Evolutionary conservation across 2,888 invertebrate species (phyloP).

Genomic region (Ophonus ardosiacus): DNA sequence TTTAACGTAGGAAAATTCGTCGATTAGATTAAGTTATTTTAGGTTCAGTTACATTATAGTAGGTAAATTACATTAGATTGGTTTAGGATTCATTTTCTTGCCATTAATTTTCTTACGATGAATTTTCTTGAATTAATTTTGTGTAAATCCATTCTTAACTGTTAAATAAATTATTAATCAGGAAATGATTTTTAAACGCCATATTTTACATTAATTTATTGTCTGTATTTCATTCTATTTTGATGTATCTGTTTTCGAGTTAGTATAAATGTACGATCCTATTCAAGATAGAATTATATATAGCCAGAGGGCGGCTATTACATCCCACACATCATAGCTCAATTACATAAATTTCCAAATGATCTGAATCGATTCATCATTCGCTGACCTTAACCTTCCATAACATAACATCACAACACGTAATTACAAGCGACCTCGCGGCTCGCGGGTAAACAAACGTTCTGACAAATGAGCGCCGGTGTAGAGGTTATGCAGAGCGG

Average conservation of each 20-base stretch:
- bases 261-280: neutral
- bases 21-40: no score
- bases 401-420: conserved; percentile 43
- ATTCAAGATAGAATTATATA: neutral
- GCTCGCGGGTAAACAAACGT: conserved; percentile 32
- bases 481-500: conserved; percentile 34
- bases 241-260: neutral
- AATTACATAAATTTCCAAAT: conserved; percentile 38
- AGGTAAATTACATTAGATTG: no score
- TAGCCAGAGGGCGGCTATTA: neutral
- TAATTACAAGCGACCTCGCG: conserved; percentile 16
- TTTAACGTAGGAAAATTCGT: no score
- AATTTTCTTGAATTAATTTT: no score
- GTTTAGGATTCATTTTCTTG: no score
- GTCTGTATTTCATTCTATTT: neutral
- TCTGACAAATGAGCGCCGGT: conserved; percentile 40
- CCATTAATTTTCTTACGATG: no score
- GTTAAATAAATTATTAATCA: no score
- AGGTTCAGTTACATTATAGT: no score
- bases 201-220: neutral
- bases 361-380: conserved; percentile 32
- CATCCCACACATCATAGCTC: conserved; percentile 29
- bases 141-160: no score
- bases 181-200: no score
- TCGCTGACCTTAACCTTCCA: conserved; percentile 36